phyloP scores from a whole-genome alignment of 2,113 vertebrate genomes.

The Vanacampus margaritifer region DNA sequence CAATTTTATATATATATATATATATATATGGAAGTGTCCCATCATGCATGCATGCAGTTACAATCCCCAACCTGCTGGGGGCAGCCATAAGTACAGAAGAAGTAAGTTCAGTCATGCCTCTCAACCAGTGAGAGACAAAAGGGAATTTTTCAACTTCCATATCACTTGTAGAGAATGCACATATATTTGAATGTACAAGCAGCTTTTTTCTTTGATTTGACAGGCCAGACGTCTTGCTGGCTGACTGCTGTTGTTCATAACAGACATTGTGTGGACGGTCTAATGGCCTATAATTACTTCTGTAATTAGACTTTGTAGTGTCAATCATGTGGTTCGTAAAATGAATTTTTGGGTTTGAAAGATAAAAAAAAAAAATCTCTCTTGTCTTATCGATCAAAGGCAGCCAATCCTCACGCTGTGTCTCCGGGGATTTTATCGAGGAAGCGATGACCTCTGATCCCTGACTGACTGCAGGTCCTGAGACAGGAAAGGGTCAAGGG shows the following conservation, averaged over 20 bases:
- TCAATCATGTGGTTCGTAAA: not conserved
- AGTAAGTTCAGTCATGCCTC: no score
- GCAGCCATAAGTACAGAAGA: no score
- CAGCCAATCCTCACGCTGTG: constrained; percentile 33
- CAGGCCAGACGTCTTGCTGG: constrained; percentile 24
- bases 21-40: no score
- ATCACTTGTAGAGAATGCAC: constrained; percentile 38
- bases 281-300: constrained; percentile 8
- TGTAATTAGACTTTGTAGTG: not conserved
- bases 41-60: no score
- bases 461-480: constrained; percentile 41
- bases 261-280: constrained; percentile 16
- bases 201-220: constrained; percentile 32
- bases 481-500: constrained; percentile 61
- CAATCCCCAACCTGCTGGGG: no score
- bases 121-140: constrained; percentile 9
- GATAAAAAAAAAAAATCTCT: constrained; percentile 25
- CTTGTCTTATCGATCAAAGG: constrained; percentile 51
- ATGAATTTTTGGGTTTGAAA: not conserved
- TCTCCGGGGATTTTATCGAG: constrained; percentile 48
- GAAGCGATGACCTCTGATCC: constrained; percentile 53
- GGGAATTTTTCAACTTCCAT: constrained; percentile 12
- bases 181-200: constrained; percentile 21
- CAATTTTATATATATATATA: no score
- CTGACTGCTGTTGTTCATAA: constrained; percentile 26